Evolutionary conservation across 2,113 vertebrate genomes (phyloP), one percentile per base, ranked within the genome.

Genomic region (Physeter macrocephalus): DNA sequence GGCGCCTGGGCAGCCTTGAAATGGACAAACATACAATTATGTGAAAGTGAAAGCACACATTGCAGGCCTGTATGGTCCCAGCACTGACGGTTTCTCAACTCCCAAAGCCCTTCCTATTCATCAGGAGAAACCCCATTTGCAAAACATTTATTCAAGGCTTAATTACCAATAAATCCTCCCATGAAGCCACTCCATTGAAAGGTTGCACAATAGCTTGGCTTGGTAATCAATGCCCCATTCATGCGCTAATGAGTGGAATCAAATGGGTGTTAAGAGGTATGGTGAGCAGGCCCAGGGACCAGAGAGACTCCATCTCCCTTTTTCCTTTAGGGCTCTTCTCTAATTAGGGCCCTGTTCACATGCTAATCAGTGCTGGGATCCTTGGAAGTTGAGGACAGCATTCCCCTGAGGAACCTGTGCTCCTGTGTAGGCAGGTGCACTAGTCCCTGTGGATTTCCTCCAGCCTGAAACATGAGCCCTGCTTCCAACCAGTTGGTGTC

Each of bases 61-160:
- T 88, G 96, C 94, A 97, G 41, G 95, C 93, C 91, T 59, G 27
- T 80, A 95, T 95, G 93, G 74, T 88, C 93, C 80, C 41, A 69
- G 88, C 66, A 34, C 1, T 7, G 72, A 89, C 29, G 87, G 69
- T 25, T 94, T 93, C 93, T 90, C 90, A 69, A 83, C n/a, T 94
- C 96, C 93, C 90, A 97, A 96, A 97, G 87, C 97, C 95, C 72
- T 98, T 98, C n/a, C 95, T 87, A 18, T 97, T 98, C 41, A 21
- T 46, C 96, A 92, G 93, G 95, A 98, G 97, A 96, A 95, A 97
- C 96, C 96, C 96, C 96, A 98, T 98, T 98, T 97, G 93, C 96
- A 98, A 98, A 99, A 98, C 98, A 98, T 98, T 98, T 98, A 98
- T 98, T 98, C 97, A 97, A 95, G 94, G 86, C 96, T 97, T 95